These are phyloP conservation scores for Glossophaga mutica DNA, from an alignment of 2,797 vertebrate genomes.

Conservation along the genomic window DNA sequence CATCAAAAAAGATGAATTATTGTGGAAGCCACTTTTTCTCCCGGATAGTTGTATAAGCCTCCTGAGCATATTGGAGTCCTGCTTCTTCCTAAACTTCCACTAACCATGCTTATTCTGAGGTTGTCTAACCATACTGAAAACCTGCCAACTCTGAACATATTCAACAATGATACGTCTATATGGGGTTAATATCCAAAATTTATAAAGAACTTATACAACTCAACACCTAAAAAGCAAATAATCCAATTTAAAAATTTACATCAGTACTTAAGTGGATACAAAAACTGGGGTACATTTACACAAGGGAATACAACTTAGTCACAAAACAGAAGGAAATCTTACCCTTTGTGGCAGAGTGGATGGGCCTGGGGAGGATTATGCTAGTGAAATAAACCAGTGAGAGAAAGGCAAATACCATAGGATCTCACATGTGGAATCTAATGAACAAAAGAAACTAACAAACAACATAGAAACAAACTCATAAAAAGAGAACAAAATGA, in stretches of 20 bases:
- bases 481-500: not conserved
- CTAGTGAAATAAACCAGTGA: not conserved
- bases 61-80: not conserved
- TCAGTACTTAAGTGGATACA: not conserved
- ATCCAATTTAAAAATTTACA: not conserved
- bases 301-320: not conserved
- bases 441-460: not conserved
- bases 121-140: not conserved
- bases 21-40: not conserved
- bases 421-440: not conserved
- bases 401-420: not conserved
- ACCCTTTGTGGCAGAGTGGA: not conserved
- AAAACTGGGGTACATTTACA: not conserved
- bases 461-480: not conserved
- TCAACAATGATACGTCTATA: not conserved
- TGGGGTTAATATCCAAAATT: not conserved
- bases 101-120: not conserved
- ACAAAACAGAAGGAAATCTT: not conserved
- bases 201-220: not conserved
- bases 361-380: not conserved
- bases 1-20: not conserved
- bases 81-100: accelerated
- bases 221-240: not conserved
- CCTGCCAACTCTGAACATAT: not conserved
- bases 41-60: not conserved